A percentile compares a stretch with the other conserved stretches of the same genome.
These are phyloP conservation scores for Brachionus sp. DNA, from an alignment of 1,140 invertebrate species.

Conservation along the genomic window DNA sequence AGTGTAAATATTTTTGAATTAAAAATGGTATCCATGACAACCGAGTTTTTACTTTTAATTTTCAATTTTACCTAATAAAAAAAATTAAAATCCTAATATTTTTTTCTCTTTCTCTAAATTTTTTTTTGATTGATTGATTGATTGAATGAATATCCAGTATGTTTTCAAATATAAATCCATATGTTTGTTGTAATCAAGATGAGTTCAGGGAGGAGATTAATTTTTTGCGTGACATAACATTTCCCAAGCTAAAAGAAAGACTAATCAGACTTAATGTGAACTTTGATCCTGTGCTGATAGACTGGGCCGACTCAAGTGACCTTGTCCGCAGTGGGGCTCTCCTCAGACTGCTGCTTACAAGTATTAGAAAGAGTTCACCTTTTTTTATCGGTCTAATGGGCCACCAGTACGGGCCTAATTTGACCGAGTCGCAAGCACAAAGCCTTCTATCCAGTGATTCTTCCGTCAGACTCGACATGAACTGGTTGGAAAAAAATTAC, in stretches of 20 bases:
- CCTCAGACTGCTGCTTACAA: constrained; percentile 51
- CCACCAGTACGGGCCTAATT: constrained; percentile 52
- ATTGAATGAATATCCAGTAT: not conserved
- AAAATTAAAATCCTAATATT: not conserved
- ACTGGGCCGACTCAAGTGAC: constrained; percentile 46
- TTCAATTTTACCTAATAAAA: constrained; percentile 37
- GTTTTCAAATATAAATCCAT: constrained; percentile 35
- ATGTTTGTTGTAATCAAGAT: constrained; percentile 29
- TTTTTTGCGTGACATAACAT: constrained; percentile 5
- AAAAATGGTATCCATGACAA: not conserved
- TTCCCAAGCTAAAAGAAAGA: not conserved
- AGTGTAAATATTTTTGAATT: not conserved
- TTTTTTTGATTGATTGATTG: not conserved
- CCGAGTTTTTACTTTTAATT: constrained; percentile 11
- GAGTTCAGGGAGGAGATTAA: constrained; percentile 21
- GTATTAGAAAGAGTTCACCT: constrained; percentile 51
- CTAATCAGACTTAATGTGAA: constrained; percentile 1
- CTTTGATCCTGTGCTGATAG: constrained; percentile 28
- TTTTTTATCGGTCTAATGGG: constrained; percentile 56
- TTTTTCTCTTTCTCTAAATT: not conserved
- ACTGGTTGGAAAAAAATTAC: constrained; percentile 54
- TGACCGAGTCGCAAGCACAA: constrained; percentile 47
- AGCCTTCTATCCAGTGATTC: constrained; percentile 48
- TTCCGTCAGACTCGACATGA: constrained; percentile 47
- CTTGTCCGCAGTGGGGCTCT: constrained; percentile 50